Percentiles rank a stretch among this genome's conserved stretches.
Evolutionary conservation across 2,113 vertebrate species (phyloP).

Genomic region (Ptilorrhoa leucosticta): DNA sequence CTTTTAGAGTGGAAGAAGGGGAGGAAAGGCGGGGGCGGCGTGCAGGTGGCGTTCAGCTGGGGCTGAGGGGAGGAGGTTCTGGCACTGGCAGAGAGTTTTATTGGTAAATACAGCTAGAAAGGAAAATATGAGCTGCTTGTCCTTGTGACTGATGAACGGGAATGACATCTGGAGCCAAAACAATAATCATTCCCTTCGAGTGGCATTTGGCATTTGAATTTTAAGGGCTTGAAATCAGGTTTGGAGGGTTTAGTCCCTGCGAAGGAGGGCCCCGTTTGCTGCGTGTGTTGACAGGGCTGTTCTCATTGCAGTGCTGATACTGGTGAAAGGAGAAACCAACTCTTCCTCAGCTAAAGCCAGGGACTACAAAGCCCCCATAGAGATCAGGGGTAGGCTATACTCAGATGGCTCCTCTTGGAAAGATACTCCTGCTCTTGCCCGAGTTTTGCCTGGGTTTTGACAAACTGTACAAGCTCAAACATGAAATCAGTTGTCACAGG

Average conservation of each 20-base stretch:
- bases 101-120: neutral
- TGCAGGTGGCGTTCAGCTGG: neutral
- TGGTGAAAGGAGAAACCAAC: neutral
- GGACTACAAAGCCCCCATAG: neutral
- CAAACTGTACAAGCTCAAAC: neutral
- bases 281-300: neutral
- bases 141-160: slow-evolving; percentile 8
- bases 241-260: neutral
- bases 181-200: neutral
- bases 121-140: neutral
- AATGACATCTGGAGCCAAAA: slow-evolving; percentile 25
- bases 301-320: neutral
- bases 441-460: neutral
- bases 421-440: neutral
- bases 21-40: neutral
- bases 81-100: neutral
- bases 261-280: neutral
- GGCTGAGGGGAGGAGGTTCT: neutral
- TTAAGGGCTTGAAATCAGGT: neutral
- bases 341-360: neutral
- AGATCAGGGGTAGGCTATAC: neutral
- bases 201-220: slow-evolving; percentile 7
- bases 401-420: neutral
- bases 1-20: neutral
- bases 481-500: neutral